Evolutionary conservation across 2,888 invertebrate genomes (phyloP).

Genomic region (Andrena chrysosceles): DNA sequence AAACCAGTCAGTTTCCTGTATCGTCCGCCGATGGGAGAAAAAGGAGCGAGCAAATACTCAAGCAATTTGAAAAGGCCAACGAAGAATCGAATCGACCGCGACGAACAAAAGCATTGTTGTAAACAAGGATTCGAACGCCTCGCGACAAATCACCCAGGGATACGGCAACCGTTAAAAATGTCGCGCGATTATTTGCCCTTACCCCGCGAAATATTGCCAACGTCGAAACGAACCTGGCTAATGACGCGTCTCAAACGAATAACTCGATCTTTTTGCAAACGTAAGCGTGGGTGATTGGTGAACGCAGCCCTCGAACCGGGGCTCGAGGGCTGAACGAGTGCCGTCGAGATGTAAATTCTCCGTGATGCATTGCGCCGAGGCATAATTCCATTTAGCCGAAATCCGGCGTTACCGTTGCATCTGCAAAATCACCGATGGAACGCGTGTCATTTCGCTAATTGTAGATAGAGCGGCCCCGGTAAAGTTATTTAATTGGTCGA

Average conservation of each 20-base stretch:
- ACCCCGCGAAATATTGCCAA: neutral
- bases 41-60: too few relatives aligned
- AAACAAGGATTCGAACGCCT: neutral
- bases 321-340: slow-evolving; percentile 19
- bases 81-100: neutral
- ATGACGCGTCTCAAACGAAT: slow-evolving; percentile 1
- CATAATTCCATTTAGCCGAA: slow-evolving; percentile 60
- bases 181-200: neutral
- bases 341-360: slow-evolving; percentile 42
- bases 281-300: slow-evolving; percentile 25
- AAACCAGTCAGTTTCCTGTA: slow-evolving; percentile 20
- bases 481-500: slow-evolving; percentile 63
- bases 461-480: slow-evolving; percentile 30
- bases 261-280: slow-evolving; percentile 27
- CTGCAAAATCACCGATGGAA: slow-evolving; percentile 29
- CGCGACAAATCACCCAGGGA: neutral
- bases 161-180: neutral
- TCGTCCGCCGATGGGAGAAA: slow-evolving; percentile 1
- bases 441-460: slow-evolving; percentile 64
- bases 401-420: slow-evolving; percentile 56
- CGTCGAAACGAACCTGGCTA: neutral
- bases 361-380: slow-evolving; percentile 42
- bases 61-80: neutral
- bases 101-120: neutral
- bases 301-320: neutral